A percentile compares a stretch with the other conserved stretches of the same genome.
Conservation (phyloP, 2,113 vertebrate species). For the Corythoichthys intestinalis region DNA sequence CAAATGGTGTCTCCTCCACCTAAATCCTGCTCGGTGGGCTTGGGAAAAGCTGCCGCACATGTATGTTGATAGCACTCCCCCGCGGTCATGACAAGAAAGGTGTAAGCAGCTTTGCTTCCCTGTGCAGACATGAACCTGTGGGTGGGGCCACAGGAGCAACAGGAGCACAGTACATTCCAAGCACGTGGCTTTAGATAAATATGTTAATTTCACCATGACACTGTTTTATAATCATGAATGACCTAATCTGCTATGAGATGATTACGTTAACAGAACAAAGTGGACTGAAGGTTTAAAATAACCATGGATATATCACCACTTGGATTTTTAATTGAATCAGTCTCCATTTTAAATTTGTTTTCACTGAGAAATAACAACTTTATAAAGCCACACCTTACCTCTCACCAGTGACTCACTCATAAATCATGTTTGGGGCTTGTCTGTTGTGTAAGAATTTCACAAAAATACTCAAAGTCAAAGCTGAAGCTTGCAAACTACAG, state of each 20-base stretch:
- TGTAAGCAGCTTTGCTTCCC: slow-evolving; percentile 68
- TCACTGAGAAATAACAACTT: slow-evolving; percentile 21
- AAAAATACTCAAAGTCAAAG: background rate
- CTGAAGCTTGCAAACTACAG: background rate
- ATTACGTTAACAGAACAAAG: slow-evolving; percentile 13
- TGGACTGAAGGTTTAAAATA: background rate
- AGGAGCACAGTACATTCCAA: slow-evolving; percentile 17
- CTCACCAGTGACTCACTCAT: slow-evolving; percentile 41
- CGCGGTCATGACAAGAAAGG: slow-evolving; percentile 45
- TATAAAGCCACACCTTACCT: slow-evolving; percentile 48
- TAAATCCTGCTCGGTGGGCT: slow-evolving; percentile 39
- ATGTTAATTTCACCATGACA: slow-evolving; percentile 6
- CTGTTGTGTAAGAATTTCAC: slow-evolving; percentile 20
- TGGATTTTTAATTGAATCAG: slow-evolving; percentile 36
- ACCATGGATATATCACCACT: background rate
- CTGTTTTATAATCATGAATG: slow-evolving; percentile 13
- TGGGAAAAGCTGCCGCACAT: slow-evolving; percentile 31
- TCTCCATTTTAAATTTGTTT: slow-evolving; percentile 14
- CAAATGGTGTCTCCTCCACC: slow-evolving; percentile 40
- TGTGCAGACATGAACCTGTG: slow-evolving; percentile 53
- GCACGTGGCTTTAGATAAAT: slow-evolving; percentile 2
- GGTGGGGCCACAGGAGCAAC: slow-evolving; percentile 40
- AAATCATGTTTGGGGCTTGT: slow-evolving; percentile 28
- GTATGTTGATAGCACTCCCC: slow-evolving; percentile 28
- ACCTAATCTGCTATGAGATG: slow-evolving; percentile 4